These are phyloP conservation scores for Diprion similis DNA, from an alignment of 1,140 invertebrate genomes.

Conservation along the genomic window DNA sequence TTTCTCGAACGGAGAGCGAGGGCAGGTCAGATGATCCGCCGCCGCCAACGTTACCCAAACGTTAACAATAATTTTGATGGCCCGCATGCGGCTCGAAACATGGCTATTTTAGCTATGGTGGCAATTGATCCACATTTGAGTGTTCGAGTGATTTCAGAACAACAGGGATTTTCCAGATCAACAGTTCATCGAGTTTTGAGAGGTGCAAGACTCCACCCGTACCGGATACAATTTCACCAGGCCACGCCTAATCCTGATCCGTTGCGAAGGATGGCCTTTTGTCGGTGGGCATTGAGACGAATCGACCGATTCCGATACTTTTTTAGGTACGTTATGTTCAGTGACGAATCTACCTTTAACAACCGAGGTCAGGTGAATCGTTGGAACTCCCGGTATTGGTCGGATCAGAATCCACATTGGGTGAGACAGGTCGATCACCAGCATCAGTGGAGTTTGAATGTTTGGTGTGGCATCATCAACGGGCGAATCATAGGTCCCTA, in stretches of 20 bases:
- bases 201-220: conserved; percentile 19
- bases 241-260: conserved; percentile 16
- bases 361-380: conserved; percentile 28
- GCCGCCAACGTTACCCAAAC: conserved; percentile 15
- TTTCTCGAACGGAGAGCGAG: conserved; percentile 22
- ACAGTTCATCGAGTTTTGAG: conserved; percentile 21
- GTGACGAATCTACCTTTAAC: conserved; percentile 31
- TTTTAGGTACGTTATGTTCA: conserved; percentile 26
- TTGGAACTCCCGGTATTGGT: conserved; percentile 32
- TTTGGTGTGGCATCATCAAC: conserved; percentile 31
- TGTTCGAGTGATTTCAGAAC: conserved; percentile 10
- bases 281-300: conserved; percentile 23
- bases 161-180: conserved; percentile 12
- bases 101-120: conserved; percentile 18
- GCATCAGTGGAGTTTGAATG: conserved; percentile 27
- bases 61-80: conserved; percentile 16
- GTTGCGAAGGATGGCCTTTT: conserved; percentile 22
- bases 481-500: conserved; percentile 22
- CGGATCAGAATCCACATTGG: conserved; percentile 30
- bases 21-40: conserved; percentile 13
- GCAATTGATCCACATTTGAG: conserved; percentile 19
- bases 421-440: conserved; percentile 28
- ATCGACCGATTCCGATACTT: conserved; percentile 24
- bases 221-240: conserved; percentile 19
- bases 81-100: conserved; percentile 16